These are phyloP conservation scores for Amblyjoppa fuscipennis DNA, from an alignment of 2,888 invertebrate species.

Conservation along the genomic window DNA sequence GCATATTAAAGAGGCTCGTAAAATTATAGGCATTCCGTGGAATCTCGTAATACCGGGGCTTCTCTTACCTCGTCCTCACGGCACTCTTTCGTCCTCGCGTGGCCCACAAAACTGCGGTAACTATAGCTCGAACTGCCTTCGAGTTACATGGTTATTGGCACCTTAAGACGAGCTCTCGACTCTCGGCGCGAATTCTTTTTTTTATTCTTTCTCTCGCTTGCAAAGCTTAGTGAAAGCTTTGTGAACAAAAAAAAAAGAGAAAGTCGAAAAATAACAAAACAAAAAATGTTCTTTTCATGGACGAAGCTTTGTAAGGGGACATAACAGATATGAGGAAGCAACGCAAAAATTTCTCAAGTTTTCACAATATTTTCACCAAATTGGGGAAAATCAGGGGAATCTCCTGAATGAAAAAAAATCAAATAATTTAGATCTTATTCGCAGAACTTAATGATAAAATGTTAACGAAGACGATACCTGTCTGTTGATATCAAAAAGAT, in stretches of 20 bases:
- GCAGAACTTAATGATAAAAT: not conserved
- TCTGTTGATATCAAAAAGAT: too few species aligned
- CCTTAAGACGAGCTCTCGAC: not conserved
- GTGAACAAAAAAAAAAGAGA: not conserved
- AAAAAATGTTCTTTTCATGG: not conserved
- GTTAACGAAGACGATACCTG: not conserved
- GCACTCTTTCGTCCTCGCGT: slow-evolving; percentile 6
- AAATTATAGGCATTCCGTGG: slow-evolving; percentile 81
- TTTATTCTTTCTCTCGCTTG: too few species aligned
- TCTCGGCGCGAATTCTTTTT: not conserved
- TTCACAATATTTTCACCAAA: too few species aligned
- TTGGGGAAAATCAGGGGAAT: too few species aligned
- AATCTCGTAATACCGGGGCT: slow-evolving; percentile 77
- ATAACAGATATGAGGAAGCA: too few species aligned
- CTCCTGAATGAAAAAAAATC: too few species aligned
- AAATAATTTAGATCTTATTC: not conserved
- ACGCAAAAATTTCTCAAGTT: too few species aligned
- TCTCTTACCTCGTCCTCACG: slow-evolving; percentile 29
- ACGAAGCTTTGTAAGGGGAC: too few species aligned
- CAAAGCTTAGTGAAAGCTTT: not conserved
- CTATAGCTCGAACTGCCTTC: slow-evolving; percentile 60
- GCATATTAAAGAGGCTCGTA: slow-evolving; percentile 81
- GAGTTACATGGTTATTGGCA: slow-evolving; percentile 10
- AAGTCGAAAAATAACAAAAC: not conserved
- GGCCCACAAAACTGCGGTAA: not conserved